A percentile compares a stretch with the other conserved stretches of the same genome.
These are phyloP conservation scores for Nasua narica DNA, from an alignment of 2,797 vertebrate genomes.

Conservation along the genomic window DNA sequence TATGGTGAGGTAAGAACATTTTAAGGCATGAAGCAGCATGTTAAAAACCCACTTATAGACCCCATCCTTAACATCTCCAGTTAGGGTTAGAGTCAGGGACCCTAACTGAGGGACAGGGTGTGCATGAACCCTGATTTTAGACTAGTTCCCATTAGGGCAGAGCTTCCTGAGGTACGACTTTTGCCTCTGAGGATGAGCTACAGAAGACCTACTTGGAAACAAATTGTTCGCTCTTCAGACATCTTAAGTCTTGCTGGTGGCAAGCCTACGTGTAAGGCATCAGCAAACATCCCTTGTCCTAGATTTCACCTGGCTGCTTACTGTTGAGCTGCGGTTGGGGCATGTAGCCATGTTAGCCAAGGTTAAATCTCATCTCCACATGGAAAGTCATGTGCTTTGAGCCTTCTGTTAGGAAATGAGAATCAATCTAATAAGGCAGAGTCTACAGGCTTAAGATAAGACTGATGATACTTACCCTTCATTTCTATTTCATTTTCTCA, in stretches of 20 bases:
- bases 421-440: background rate
- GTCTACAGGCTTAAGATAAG: background rate
- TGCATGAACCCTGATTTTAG: background rate
- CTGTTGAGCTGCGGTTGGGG: background rate
- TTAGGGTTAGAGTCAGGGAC: background rate
- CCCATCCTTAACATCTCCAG: background rate
- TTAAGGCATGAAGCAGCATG: background rate
- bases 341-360: background rate
- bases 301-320: background rate
- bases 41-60: background rate
- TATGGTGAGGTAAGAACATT: background rate
- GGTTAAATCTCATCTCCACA: background rate
- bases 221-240: background rate
- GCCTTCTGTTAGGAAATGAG: background rate
- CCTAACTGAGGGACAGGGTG: background rate
- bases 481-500: conserved; percentile 9
- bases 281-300: background rate
- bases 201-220: background rate
- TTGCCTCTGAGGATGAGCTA: background rate
- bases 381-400: background rate
- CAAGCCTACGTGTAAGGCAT: background rate
- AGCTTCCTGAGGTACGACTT: background rate
- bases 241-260: background rate
- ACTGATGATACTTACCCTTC: background rate
- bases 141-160: background rate